Evolutionary conservation across 1,140 invertebrate genomes (phyloP).

Genomic region (Papilio aristodemus): DNA sequence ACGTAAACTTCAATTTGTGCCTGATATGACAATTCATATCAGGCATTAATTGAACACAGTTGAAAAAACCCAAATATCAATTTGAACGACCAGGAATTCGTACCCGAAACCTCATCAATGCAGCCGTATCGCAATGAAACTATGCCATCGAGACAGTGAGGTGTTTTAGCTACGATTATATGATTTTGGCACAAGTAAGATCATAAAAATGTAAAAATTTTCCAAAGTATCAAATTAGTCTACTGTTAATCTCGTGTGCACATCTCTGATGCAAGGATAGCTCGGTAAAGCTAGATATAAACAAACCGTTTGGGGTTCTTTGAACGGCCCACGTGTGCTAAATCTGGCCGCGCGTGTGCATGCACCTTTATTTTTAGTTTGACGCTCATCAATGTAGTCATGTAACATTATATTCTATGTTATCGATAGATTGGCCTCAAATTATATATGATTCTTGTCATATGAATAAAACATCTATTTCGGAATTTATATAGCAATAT

Average conservation of each 20-base stretch:
- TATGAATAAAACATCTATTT: not conserved
- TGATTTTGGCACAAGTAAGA: too few species aligned
- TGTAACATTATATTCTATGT: not conserved
- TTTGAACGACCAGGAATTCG: too few species aligned
- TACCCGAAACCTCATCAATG: too few species aligned
- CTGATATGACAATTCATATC: too few species aligned
- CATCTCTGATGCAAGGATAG: not conserved
- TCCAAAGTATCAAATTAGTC: not conserved
- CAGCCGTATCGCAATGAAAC: too few species aligned
- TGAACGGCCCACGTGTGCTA: constrained; percentile 22
- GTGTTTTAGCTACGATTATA: too few species aligned
- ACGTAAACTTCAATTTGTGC: too few species aligned
- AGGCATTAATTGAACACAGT: too few species aligned
- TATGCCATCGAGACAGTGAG: too few species aligned
- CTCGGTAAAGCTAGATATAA: not conserved
- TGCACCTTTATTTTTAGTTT: constrained; percentile 26
- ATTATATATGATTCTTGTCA: not conserved
- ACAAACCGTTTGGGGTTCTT: constrained; percentile 22
- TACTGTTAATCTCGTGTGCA: constrained; percentile 2
- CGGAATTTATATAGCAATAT: too few species aligned
- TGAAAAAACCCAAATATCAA: too few species aligned
- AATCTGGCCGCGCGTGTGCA: constrained; percentile 8
- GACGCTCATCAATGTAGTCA: constrained; percentile 10
- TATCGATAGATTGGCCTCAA: not conserved
- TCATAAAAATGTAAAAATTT: not conserved